A percentile compares a stretch with the other conserved stretches of the same genome.
Evolutionary conservation across 1,140 invertebrate genomes (phyloP).

Genomic region (Calycopis cecrops): DNA sequence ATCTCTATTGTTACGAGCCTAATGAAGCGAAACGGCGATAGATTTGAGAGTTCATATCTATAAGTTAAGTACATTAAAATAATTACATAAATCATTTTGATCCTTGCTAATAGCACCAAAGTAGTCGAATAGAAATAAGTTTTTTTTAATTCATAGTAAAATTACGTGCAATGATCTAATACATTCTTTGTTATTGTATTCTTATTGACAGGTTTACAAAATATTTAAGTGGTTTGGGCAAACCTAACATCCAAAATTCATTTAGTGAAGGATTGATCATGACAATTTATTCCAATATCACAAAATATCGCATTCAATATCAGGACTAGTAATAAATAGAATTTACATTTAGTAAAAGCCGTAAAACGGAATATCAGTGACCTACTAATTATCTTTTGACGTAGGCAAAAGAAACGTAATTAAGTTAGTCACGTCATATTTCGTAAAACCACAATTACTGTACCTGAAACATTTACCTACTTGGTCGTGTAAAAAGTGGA

Average conservation of each 20-base stretch:
- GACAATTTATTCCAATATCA: too few species aligned
- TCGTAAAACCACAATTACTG: not conserved
- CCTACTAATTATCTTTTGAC: not conserved
- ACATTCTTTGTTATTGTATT: not conserved
- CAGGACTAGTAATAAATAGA: too few species aligned
- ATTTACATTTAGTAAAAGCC: not conserved
- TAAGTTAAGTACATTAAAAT: slow-evolving; percentile 25
- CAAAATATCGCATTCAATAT: too few species aligned
- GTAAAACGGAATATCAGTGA: not conserved
- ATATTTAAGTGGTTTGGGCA: too few species aligned
- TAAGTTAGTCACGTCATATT: slow-evolving; percentile 5
- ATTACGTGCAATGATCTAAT: not conserved
- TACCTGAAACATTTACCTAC: not conserved
- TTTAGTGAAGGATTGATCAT: too few species aligned
- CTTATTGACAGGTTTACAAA: not conserved
- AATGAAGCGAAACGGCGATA: not conserved
- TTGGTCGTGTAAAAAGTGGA: too few species aligned
- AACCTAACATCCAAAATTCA: too few species aligned
- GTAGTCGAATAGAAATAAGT: slow-evolving; percentile 14
- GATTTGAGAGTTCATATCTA: not conserved
- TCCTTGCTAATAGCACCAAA: slow-evolving; percentile 50
- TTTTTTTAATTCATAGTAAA: not conserved
- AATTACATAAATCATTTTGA: slow-evolving; percentile 24
- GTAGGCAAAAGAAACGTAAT: not conserved
- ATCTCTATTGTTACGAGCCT: too few species aligned